Percentiles rank a stretch among this genome's conserved stretches.
Conservation (phyloP, 2,797 vertebrate species). For the Sebastes itinus region DNA sequence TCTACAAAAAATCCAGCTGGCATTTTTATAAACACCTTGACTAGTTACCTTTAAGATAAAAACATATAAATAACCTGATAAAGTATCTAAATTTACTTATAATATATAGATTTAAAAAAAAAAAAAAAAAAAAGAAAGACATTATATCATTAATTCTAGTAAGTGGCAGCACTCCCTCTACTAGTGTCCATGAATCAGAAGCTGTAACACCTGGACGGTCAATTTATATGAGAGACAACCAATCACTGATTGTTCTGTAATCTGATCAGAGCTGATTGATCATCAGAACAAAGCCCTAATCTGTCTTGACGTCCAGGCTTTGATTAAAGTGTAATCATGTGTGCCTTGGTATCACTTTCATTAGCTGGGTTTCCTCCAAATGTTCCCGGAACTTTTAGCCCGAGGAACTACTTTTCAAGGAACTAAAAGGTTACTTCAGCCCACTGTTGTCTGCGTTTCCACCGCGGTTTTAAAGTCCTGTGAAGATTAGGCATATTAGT, state of each 20-base stretch:
- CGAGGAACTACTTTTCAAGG: too few species aligned
- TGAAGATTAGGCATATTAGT: too few species aligned
- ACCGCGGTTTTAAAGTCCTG: too few species aligned
- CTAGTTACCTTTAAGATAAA: background rate
- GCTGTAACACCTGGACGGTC: background rate
- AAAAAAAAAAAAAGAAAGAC: background rate
- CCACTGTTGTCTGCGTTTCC: too few species aligned
- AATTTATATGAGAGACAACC: slow-evolving; percentile 5
- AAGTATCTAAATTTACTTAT: background rate
- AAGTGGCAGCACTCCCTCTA: background rate
- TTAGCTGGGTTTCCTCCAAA: too few species aligned
- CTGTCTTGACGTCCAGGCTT: background rate
- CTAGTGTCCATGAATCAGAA: background rate
- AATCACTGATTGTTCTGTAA: slow-evolving; percentile 38
- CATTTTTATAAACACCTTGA: background rate
- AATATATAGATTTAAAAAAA: background rate
- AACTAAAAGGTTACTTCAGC: too few species aligned
- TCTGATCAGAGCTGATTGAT: slow-evolving; percentile 34
- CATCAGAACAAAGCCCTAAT: slow-evolving; percentile 9
- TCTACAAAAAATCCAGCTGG: background rate
- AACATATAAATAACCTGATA: background rate
- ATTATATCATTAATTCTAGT: background rate
- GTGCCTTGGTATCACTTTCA: background rate
- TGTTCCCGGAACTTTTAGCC: too few species aligned
- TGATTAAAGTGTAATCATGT: slow-evolving; percentile 16